A percentile compares a stretch with the other conserved stretches of the same genome.
phyloP scores from a whole-genome alignment of 2,888 invertebrate species.

The Rotaria sp. region DNA sequence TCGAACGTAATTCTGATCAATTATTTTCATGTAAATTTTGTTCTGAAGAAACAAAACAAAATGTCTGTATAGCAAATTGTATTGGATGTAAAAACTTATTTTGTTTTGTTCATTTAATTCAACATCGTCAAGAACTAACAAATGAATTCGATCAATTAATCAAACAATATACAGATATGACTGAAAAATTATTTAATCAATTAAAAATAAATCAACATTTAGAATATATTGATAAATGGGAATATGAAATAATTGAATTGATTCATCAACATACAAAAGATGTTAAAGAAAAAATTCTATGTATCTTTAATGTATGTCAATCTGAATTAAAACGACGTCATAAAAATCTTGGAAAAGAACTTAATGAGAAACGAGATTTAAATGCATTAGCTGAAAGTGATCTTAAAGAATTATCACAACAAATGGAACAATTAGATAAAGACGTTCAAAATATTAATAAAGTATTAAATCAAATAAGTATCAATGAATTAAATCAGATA shows the following conservation, averaged over 20 bases:
- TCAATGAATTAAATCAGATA: background rate
- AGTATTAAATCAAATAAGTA: background rate
- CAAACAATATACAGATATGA: background rate
- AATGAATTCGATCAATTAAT: background rate
- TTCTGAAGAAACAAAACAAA: background rate
- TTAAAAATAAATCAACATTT: background rate
- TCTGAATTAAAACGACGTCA: background rate
- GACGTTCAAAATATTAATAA: background rate
- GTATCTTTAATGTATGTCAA: background rate
- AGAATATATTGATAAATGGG: background rate
- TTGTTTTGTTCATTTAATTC: background rate
- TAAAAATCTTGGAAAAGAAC: background rate
- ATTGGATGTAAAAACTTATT: background rate
- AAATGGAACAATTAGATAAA: background rate
- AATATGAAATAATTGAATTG: background rate
- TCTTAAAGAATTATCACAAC: background rate
- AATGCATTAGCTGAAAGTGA: background rate
- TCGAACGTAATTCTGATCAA: background rate
- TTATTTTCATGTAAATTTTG: background rate
- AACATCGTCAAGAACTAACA: background rate
- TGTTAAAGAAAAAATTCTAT: background rate
- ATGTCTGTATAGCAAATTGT: background rate
- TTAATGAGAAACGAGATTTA: background rate
- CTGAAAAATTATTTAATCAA: background rate
- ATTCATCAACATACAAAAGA: background rate